These are phyloP conservation scores for Tapirus indicus DNA, from an alignment of 2,797 vertebrate species.

Conservation along the genomic window DNA sequence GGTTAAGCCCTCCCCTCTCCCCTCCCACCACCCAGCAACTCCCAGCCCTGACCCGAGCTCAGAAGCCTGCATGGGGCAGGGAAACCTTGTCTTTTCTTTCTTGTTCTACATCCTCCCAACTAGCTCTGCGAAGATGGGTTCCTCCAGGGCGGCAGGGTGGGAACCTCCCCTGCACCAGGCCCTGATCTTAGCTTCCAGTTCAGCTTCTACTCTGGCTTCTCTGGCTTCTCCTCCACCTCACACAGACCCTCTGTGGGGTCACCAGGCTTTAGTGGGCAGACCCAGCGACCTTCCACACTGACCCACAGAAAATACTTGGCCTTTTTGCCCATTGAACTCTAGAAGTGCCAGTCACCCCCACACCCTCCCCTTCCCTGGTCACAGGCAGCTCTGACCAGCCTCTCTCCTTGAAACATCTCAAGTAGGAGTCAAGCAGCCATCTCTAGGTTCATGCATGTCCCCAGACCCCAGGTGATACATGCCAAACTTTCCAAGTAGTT, in stretches of 20 bases:
- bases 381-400: neutral
- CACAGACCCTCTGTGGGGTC: neutral
- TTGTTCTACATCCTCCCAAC: neutral
- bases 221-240: neutral
- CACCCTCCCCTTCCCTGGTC: neutral
- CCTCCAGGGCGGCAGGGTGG: neutral
- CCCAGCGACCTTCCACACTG: neutral
- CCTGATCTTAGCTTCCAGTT: neutral
- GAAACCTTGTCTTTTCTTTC: fast-evolving
- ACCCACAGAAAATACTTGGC: neutral
- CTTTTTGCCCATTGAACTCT: neutral
- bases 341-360: neutral
- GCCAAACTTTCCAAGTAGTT: neutral
- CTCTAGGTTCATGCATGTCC: neutral
- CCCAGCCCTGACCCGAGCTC: neutral
- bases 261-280: neutral
- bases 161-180: too few relatives aligned
- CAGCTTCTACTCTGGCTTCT: neutral
- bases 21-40: neutral
- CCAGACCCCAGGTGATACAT: neutral
- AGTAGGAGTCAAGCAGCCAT: neutral
- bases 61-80: neutral
- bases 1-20: neutral
- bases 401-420: neutral
- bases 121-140: neutral